Conservation (phyloP, 2,888 invertebrate species). For the Xylota segnis region DNA sequence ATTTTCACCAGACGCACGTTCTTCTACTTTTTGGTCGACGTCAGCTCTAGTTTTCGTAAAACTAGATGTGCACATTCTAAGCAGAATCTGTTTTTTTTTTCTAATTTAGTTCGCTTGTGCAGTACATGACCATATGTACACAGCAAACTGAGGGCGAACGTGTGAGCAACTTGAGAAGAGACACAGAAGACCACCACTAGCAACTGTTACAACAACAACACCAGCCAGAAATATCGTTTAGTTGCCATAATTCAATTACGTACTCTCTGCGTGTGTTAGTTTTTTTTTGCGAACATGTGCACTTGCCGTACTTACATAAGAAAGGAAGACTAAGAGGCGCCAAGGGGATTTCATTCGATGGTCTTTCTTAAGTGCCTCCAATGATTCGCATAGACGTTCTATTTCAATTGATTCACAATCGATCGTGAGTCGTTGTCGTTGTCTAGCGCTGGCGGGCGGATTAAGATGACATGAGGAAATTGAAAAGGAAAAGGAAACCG, state of each 20-base stretch:
- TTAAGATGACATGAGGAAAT: conserved; percentile 16
- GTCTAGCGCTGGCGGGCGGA: not conserved
- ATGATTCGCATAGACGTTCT: conserved; percentile 43
- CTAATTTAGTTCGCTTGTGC: not conserved
- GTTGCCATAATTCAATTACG: conserved; percentile 72
- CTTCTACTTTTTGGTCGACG: conserved; percentile 62
- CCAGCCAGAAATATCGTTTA: conserved; percentile 30
- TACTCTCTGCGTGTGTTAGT: conserved; percentile 18
- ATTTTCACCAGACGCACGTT: conserved; percentile 70
- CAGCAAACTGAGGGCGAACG: conserved; percentile 17
- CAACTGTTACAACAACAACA: conserved; percentile 26
- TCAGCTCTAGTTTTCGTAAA: conserved; percentile 66
- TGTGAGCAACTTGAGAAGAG: conserved; percentile 16
- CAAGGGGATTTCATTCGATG: conserved; percentile 50
- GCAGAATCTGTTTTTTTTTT: conserved; percentile 4
- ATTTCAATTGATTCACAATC: conserved; percentile 64
- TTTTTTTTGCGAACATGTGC: conserved; percentile 68
- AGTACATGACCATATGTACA: conserved; percentile 33
- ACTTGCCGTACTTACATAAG: conserved; percentile 60
- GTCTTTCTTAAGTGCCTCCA: conserved; percentile 52
- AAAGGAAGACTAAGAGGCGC: conserved; percentile 63
- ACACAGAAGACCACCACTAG: conserved; percentile 39
- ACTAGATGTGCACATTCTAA: conserved; percentile 68
- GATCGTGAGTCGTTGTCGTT: conserved; percentile 19
- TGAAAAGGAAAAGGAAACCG: conserved; percentile 43